Base-by-base conservation (phyloP, 1,140 invertebrate genomes). In the Littorina saxatilis region DNA sequence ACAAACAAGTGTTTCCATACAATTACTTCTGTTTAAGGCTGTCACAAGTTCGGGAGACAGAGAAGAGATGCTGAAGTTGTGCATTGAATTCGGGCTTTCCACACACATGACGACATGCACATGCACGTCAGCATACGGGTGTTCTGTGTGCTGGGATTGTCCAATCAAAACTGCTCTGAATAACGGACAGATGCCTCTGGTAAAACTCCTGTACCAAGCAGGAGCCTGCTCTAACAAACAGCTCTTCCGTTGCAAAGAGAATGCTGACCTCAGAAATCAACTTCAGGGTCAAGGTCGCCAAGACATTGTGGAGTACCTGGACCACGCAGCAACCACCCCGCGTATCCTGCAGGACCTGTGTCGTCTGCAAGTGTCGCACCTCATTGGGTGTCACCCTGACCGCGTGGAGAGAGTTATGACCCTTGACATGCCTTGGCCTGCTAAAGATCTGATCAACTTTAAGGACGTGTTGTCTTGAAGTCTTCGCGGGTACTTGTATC, bases 171-270 rank as follows among this genome's bases (percentile, higher is more conserved):
- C 20, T 13, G 58, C 58, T 23, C 27, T 61, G 27, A 9, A 23
- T 7, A 61, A 61, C 58, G 58, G 58, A n/a, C 58, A 61, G 58
- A 9, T 61, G 20, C 58, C 58, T 61, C 58, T 61, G 58, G 58
- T 61, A 7, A 23, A 29, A n/a, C 58, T 61, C 20, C 58, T 61
- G 7, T 23, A 61, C 58, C 4, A 61, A 29, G 20, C 58, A 23
- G 58, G 58, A 9, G 20, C 58, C 58, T n/a, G 58, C 23, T 61
- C 58, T 23, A 7, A 61, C 58, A 7, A 23, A n/a, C 9, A 61
- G n/a, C 58, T 61, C 20, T 61, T 61, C 27, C 58, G 20, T 23
- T 23, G 9, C 20, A 7, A 61, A 23, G 4, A 61, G 4, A 23
- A 61, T 23, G 7, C 58, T 29, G 27, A 29, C 58, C 20, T 61